Evolutionary conservation across 2,888 invertebrate species (phyloP), one percentile per base, ranked within the genome.

Genomic region (Yponomeuta malinellus): DNA sequence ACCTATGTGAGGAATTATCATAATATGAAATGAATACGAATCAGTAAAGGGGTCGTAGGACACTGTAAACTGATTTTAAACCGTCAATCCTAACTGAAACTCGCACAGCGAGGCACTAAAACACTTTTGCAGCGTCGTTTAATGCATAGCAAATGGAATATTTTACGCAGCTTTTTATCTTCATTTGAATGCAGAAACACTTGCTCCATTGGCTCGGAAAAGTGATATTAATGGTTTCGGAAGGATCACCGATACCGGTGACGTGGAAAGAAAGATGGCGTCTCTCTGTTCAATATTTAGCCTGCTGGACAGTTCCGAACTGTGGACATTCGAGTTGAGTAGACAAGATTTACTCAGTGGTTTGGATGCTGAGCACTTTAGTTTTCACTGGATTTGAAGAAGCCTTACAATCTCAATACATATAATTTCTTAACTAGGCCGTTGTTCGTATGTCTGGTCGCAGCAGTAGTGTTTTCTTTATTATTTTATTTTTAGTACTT

Each of bases 1-100:
- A 72, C 67, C 70, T 70, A 68, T 68, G 64, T 67, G 4, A 23
- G 73, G 73, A 75, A 75, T 74, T 74, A 73, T 71, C 72, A 74
- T 73, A 74, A 73, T 74, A 73, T 75, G 74, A 71, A 23, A 23
- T 23, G 23, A 23, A 23, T 23, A 23, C 23, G 23, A 23, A 23
- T 72, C 71, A 52, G 71, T 76, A 78, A 74, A 77, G 76, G 76
- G 76, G 76, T 76, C 78, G 15, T 59, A 59, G 52, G 52, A 15
- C 52, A 15, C 12, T 12, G 76, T 81, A 81, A 81, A 79, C 69
- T 69, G 72, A 72, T 70, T 63, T 37, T 10, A 8, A 52, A 29
- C 52, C 59, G 69, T 69, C 31, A 69, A 29, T 72, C 72, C 72
- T 12, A 65, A 65, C 33, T 65, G 10, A 31, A 31, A 31, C 29